Evolutionary conservation across 2,888 invertebrate genomes (phyloP).

Genomic region (Plutella xylostella): DNA sequence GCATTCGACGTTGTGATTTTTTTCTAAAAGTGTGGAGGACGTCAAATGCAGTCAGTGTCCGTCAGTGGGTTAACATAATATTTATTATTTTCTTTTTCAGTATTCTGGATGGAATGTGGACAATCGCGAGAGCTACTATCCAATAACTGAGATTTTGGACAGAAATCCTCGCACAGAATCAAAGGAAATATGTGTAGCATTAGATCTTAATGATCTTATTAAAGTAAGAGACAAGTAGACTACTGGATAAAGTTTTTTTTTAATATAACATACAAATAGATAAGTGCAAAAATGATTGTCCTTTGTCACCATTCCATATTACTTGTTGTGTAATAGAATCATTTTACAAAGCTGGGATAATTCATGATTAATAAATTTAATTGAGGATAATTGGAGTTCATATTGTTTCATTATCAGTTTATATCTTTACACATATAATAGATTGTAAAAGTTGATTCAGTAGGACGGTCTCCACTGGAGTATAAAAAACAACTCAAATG

Average conservation of each 20-base stretch:
- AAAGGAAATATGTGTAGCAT: conserved; percentile 66
- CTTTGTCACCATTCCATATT: conserved; percentile 64
- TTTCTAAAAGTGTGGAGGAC: too few species aligned
- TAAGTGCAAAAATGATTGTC: conserved; percentile 50
- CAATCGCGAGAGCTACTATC: conserved; percentile 70
- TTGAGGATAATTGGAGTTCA: conserved; percentile 4
- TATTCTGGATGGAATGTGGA: conserved; percentile 73
- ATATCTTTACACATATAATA: too few species aligned
- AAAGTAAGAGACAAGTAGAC: conserved; percentile 67
- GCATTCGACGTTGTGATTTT: too few species aligned
- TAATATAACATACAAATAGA: conserved; percentile 42
- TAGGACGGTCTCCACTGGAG: too few species aligned
- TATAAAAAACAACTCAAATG: too few species aligned
- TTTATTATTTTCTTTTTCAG: conserved; percentile 38
- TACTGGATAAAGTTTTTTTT: conserved; percentile 37
- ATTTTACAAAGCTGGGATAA: conserved; percentile 55
- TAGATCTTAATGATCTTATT: conserved; percentile 66
- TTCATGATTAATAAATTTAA: conserved; percentile 56
- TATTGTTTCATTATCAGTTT: too few species aligned
- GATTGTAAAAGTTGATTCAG: too few species aligned
- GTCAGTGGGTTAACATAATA: background rate
- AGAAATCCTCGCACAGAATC: conserved; percentile 63
- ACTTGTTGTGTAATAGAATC: conserved; percentile 50
- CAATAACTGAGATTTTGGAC: conserved; percentile 67
- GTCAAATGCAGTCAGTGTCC: too few species aligned